These are phyloP conservation scores for Acrocera orbiculus DNA, from an alignment of 2,888 invertebrate species.

Conservation along the genomic window DNA sequence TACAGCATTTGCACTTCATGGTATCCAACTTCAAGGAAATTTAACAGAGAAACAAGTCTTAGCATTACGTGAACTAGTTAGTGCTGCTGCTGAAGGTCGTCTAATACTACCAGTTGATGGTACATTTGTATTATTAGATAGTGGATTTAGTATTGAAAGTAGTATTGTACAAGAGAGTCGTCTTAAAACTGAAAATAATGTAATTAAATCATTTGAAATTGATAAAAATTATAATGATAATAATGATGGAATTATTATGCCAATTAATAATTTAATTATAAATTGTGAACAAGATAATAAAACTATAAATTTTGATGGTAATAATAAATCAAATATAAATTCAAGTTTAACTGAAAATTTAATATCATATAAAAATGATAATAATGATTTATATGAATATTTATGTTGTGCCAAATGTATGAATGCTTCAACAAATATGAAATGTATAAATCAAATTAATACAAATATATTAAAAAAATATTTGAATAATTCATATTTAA, in stretches of 20 bases:
- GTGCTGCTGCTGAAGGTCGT: conserved; percentile 31
- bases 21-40: conserved; percentile 31
- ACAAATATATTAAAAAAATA: conserved; percentile 19
- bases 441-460: conserved; percentile 10
- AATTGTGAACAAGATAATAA: not conserved
- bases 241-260: conserved; percentile 2
- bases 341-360: not conserved
- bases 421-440: conserved; percentile 21
- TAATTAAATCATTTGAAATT: conserved; percentile 2
- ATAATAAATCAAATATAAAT: not conserved
- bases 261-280: not conserved
- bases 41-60: conserved; percentile 30
- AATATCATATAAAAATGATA: not conserved
- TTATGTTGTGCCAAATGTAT: conserved; percentile 32
- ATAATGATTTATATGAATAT: conserved; percentile 24
- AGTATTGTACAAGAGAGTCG: conserved; percentile 20
- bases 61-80: conserved; percentile 28
- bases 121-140: conserved; percentile 29
- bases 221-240: conserved; percentile 1
- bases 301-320: not conserved
- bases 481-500: conserved; percentile 14
- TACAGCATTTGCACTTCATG: conserved; percentile 30
- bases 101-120: conserved; percentile 31
- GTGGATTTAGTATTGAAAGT: conserved; percentile 30
- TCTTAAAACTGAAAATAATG: conserved; percentile 2